A percentile compares a stretch with the other conserved stretches of the same genome.
Evolutionary conservation across 2,888 invertebrate species (phyloP).

Genomic region (Drosophila nigricruria): DNA sequence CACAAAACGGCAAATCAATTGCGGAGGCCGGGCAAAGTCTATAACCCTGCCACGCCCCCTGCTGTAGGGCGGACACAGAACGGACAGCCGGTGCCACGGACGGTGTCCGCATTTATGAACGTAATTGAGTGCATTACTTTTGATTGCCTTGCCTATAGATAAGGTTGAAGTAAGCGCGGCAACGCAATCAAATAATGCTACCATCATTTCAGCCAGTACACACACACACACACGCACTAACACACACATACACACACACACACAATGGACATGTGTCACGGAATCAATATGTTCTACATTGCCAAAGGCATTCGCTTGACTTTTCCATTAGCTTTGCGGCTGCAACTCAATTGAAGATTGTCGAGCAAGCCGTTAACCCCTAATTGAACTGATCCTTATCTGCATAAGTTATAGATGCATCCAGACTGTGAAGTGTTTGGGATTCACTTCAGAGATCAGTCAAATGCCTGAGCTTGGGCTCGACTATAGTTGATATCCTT

Average conservation of each 20-base stretch:
- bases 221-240: conserved; percentile 7
- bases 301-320: conserved; percentile 4
- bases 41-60: background rate
- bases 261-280: conserved; percentile 12
- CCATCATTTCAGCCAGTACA: conserved; percentile 44
- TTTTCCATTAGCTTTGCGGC: conserved; percentile 4
- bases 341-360: background rate
- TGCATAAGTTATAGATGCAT: no score
- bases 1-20: conserved; percentile 38
- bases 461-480: no score
- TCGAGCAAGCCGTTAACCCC: background rate
- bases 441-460: no score
- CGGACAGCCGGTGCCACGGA: background rate
- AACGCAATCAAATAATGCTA: conserved; percentile 65
- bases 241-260: background rate
- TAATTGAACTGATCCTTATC: background rate
- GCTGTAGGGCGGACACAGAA: background rate
- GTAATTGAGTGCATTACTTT: conserved; percentile 78
- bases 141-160: conserved; percentile 60
- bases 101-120: conserved; percentile 53
- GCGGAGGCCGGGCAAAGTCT: conserved; percentile 8
- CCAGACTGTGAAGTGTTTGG: no score
- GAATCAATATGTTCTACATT: conserved; percentile 3
- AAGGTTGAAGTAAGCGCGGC: conserved; percentile 41
- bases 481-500: no score